Conservation (phyloP, 2,113 vertebrate species). For the Ictidomys tridecemlineatus region DNA sequence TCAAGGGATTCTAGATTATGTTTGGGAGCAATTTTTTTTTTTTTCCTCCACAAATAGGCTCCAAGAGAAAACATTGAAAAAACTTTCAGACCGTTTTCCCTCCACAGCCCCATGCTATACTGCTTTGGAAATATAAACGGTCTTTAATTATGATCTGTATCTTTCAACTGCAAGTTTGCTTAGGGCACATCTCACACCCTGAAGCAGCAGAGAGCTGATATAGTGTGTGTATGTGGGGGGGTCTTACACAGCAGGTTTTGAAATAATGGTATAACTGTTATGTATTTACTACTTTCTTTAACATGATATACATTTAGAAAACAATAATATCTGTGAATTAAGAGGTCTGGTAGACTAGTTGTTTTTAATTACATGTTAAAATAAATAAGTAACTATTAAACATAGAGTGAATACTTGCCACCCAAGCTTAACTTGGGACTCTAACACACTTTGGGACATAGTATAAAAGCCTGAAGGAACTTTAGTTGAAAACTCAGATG, state of each 20-base stretch:
- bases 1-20: not conserved
- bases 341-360: not conserved
- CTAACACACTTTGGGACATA: not conserved
- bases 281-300: not conserved
- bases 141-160: not conserved
- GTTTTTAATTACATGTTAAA: not conserved
- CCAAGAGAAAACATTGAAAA: not conserved
- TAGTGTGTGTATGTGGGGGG: too few species aligned
- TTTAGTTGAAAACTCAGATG: not conserved
- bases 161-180: not conserved
- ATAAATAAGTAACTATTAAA: constrained; percentile 2
- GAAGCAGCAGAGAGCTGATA: not conserved
- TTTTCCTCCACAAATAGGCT: not conserved
- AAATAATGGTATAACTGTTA: not conserved
- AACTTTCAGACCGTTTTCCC: not conserved
- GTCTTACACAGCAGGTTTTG: not conserved
- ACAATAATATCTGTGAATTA: not conserved
- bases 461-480: not conserved
- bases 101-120: not conserved
- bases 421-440: not conserved
- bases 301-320: not conserved
- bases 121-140: not conserved
- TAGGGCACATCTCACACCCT: not conserved
- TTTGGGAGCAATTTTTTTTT: not conserved
- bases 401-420: not conserved